phyloP scores from a whole-genome alignment of 1,140 invertebrate genomes.

The Temnothorax curvispinosus region DNA sequence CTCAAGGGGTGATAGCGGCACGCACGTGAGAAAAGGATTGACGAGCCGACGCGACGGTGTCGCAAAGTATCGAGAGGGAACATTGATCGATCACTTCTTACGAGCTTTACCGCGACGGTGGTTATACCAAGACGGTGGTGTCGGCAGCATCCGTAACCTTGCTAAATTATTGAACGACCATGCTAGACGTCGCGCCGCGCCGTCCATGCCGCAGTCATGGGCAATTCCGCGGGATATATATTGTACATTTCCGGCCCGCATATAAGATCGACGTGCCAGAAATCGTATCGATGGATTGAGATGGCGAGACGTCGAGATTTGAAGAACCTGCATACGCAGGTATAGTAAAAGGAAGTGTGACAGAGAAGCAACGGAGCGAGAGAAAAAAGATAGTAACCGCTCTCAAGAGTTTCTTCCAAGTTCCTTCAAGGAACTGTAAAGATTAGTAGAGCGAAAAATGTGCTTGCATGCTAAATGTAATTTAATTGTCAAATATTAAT shows the following conservation, averaged over 20 bases:
- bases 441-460: background rate
- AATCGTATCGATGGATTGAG: slow-evolving; percentile 51
- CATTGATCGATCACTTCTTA: slow-evolving; percentile 65
- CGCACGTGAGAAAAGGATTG: slow-evolving; percentile 37
- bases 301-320: slow-evolving; percentile 36
- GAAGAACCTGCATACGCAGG: background rate
- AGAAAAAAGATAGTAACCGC: background rate
- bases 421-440: too few species aligned
- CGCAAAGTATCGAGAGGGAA: slow-evolving; percentile 22
- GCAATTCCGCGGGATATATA: slow-evolving; percentile 17
- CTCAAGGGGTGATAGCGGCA: slow-evolving; percentile 16
- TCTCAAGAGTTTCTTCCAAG: background rate
- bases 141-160: slow-evolving; percentile 66
- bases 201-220: slow-evolving; percentile 32
- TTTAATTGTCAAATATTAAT: background rate
- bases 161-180: slow-evolving; percentile 71
- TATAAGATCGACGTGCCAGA: slow-evolving; percentile 40
- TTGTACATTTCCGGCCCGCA: slow-evolving; percentile 38
- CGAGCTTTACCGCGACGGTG: slow-evolving; percentile 28
- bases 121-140: slow-evolving; percentile 12
- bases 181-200: slow-evolving; percentile 33
- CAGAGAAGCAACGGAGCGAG: background rate
- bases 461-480: background rate
- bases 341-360: slow-evolving; percentile 12
- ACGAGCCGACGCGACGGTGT: slow-evolving; percentile 1